These are phyloP conservation scores for Varanus komodoensis DNA, from an alignment of 2,113 vertebrate species.

Conservation along the genomic window DNA sequence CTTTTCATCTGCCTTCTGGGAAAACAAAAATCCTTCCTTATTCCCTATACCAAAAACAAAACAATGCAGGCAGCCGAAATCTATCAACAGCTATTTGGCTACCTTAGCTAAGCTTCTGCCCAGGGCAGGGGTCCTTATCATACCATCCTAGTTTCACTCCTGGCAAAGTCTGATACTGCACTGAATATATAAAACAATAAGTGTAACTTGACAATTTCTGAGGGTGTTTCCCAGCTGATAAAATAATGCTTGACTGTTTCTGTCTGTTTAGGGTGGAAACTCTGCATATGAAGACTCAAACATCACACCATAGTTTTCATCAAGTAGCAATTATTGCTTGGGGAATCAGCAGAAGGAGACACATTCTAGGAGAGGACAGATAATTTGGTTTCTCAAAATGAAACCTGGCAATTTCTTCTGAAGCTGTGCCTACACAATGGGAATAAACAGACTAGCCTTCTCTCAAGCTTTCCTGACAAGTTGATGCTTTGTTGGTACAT, in stretches of 20 bases:
- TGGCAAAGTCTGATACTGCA: background rate
- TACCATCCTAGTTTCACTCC: background rate
- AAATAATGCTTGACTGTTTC: background rate
- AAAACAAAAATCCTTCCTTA: too few species aligned
- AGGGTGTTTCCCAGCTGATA: constrained; percentile 20
- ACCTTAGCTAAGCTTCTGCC: background rate
- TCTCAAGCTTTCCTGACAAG: background rate
- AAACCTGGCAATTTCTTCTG: background rate
- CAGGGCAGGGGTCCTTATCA: background rate
- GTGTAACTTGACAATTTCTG: background rate
- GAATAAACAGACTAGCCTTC: background rate
- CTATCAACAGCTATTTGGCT: too few species aligned
- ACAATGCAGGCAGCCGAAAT: too few species aligned
- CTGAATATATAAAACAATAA: background rate
- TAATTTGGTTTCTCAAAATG: background rate
- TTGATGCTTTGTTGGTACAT: background rate
- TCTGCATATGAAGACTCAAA: background rate
- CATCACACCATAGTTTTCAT: background rate
- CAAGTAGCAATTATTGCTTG: background rate
- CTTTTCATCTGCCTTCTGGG: too few species aligned
- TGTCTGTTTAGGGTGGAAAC: background rate
- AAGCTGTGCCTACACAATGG: background rate
- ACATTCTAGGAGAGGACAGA: background rate
- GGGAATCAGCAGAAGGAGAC: background rate
- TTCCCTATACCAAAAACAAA: too few species aligned